A percentile compares a stretch with the other conserved stretches of the same genome.
phyloP scores from a whole-genome alignment of 1,140 invertebrate species.

The Orius insidiosus region DNA sequence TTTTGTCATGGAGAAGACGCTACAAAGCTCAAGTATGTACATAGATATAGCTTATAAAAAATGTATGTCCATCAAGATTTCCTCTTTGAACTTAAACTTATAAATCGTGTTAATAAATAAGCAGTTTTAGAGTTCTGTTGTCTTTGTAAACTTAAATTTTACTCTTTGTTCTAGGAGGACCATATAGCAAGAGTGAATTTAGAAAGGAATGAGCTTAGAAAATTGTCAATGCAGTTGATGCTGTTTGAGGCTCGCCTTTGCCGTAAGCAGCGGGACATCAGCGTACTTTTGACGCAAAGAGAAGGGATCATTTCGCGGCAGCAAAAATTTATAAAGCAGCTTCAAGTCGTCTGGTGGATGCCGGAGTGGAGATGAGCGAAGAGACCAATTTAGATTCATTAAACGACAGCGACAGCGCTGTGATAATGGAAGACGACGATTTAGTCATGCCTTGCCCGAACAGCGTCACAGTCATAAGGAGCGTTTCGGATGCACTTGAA shows the following conservation, averaged over 20 bases:
- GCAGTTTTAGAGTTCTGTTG: too few relatives aligned
- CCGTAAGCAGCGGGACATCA: conserved; percentile 70
- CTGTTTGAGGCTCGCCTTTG: conserved; percentile 68
- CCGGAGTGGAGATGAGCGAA: conserved; percentile 33
- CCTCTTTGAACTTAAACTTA: too few relatives aligned
- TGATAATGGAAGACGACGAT: conserved; percentile 51
- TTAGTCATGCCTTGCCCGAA: conserved; percentile 12
- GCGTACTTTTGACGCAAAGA: conserved; percentile 48
- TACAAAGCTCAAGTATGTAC: conserved; percentile 37
- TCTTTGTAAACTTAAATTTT: too few relatives aligned
- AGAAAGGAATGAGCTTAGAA: conserved; percentile 51
- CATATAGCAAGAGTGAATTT: conserved; percentile 33
- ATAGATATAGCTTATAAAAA: too few relatives aligned
- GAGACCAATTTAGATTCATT: conserved; percentile 44
- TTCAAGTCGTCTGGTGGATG: conserved; percentile 44
- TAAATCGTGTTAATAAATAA: too few relatives aligned
- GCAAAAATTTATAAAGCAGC: conserved; percentile 55
- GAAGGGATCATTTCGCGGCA: conserved; percentile 64
- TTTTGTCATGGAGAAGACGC: conserved; percentile 40
- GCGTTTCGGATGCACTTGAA: conserved; percentile 61
- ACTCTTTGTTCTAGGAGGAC: conserved; percentile 32
- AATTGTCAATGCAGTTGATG: conserved; percentile 60
- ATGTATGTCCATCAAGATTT: too few relatives aligned
- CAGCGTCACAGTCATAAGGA: conserved; percentile 52
- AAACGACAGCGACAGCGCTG: conserved; percentile 71